These are phyloP conservation scores for Sepiola atlantica DNA, from an alignment of 2,888 invertebrate genomes.

Conservation along the genomic window DNA sequence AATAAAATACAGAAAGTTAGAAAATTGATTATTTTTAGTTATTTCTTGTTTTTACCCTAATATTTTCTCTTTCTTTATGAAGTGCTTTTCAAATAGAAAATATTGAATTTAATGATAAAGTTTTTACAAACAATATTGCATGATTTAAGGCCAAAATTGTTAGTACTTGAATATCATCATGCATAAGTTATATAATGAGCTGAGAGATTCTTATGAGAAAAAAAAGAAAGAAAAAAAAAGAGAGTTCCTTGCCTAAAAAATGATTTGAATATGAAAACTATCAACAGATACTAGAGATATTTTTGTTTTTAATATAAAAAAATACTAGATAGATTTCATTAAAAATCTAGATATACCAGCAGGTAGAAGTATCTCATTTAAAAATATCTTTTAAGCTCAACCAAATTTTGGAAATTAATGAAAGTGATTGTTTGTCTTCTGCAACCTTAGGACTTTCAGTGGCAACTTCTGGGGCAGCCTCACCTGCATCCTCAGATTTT, in stretches of 20 bases:
- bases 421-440: neutral
- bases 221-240: neutral
- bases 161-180: neutral
- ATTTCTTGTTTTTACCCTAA: too few species aligned
- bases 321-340: too few species aligned
- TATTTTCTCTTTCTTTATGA: too few species aligned
- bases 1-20: neutral
- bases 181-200: neutral
- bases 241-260: neutral
- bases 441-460: neutral
- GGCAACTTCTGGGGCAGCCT: neutral
- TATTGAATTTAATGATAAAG: neutral
- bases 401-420: slow-evolving; percentile 13
- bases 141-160: neutral
- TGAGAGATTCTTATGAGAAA: neutral
- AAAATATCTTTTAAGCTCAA: slow-evolving; percentile 2
- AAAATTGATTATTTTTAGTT: too few species aligned
- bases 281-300: too few species aligned
- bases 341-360: neutral
- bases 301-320: too few species aligned
- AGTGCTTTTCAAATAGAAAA: neutral
- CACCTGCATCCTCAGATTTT: neutral
- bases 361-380: neutral
- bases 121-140: neutral
- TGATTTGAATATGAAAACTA: too few species aligned